Percentiles rank a stretch among this genome's conserved stretches.
phyloP scores from a whole-genome alignment of 2,797 vertebrate genomes.

The Takifugu ocellatus region DNA sequence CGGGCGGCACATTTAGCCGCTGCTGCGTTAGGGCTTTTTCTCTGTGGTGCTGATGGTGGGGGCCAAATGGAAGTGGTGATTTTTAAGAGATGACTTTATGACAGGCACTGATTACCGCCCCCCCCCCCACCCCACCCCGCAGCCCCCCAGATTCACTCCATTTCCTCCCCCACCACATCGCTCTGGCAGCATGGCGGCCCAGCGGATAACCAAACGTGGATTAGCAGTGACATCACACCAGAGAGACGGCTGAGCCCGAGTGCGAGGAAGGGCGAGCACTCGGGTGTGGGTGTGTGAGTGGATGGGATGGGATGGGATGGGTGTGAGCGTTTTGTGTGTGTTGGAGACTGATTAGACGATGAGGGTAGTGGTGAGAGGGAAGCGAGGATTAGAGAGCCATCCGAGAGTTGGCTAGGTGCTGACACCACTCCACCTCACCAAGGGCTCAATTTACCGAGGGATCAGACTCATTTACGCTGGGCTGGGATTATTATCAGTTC shows the following conservation, averaged over 20 bases:
- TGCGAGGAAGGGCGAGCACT: slow-evolving; percentile 65
- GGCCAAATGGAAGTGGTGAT: slow-evolving; percentile 40
- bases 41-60: slow-evolving; percentile 8
- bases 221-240: slow-evolving; percentile 82
- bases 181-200: slow-evolving; percentile 69
- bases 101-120: slow-evolving; percentile 52
- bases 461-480: slow-evolving; percentile 79
- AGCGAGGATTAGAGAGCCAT: slow-evolving; percentile 80
- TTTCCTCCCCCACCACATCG: slow-evolving; percentile 47
- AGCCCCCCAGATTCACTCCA: slow-evolving; percentile 49
- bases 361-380: slow-evolving; percentile 74
- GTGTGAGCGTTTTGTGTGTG: slow-evolving; percentile 67
- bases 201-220: slow-evolving; percentile 78
- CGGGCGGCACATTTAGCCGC: slow-evolving; percentile 36
- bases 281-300: slow-evolving; percentile 54
- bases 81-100: slow-evolving; percentile 54
- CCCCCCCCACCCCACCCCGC: background rate
- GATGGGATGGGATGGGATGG: slow-evolving; percentile 51
- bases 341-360: slow-evolving; percentile 84
- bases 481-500: slow-evolving; percentile 78
- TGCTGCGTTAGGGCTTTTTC: slow-evolving; percentile 15
- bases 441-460: slow-evolving; percentile 78
- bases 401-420: slow-evolving; percentile 79
- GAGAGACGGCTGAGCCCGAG: slow-evolving; percentile 70
- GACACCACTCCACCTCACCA: slow-evolving; percentile 80